Evolutionary conservation across 2,888 invertebrate genomes (phyloP), one percentile per base, ranked within the genome.

Genomic region (Napeogenes inachia): DNA sequence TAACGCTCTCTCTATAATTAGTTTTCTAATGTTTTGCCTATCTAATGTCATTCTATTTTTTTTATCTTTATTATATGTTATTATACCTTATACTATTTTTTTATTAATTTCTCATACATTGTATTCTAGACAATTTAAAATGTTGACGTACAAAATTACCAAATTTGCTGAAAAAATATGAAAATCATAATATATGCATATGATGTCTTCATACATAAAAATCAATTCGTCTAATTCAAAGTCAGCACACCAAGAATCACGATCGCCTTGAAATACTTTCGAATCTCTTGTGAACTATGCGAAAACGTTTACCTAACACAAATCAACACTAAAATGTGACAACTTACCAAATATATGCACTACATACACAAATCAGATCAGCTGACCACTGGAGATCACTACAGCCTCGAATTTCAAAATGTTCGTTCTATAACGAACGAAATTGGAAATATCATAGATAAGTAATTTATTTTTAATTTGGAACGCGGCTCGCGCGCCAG

Each of bases 251-350:
- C 73, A 73, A 80, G 81, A 79, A 76, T 79, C 86, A 85, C 70
- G 88, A 85, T 88, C 81, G 82, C 90, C 90, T 90, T 90, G 90
- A 85, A 90, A 90, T 88, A 89, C 90, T 90, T 90, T 90, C 89
- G 75, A 88, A 84, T 82, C 72, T 80, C 77, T 82, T 80, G 81
- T 82, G 82, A 82, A 84, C 81, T 84, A 86, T 82, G 84, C 83
- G 84, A 85, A 88, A 87, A 82, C 81, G 82, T 87, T 85, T 83
- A 79, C 81, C 74, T 77, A 83, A 80, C 76, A 72, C 76, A 78
- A 80, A 80, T 80, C 77, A 77, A 75, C 73, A 69, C 67, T 60
- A 69, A 63, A 68, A 58, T 62, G 75, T 74, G 71, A 71, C 71
- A 78, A 85, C 85, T 82, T 72, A 85, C 86, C 87, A 74, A 81